phyloP scores from a whole-genome alignment of 2,797 vertebrate species.

The Poeciliopsis turneri region DNA sequence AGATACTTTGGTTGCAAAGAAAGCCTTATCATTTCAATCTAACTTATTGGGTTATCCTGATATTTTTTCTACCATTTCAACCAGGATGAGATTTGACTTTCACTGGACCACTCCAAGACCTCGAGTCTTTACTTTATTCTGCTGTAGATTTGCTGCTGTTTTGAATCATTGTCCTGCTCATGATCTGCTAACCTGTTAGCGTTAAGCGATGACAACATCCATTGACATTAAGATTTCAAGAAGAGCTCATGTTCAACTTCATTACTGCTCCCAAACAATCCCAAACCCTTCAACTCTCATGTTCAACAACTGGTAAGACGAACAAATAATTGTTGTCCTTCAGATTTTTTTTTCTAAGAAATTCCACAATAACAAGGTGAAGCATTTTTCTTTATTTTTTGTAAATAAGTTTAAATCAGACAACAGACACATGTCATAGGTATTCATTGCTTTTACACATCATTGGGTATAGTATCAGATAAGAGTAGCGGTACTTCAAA shows the following conservation, averaged over 20 bases:
- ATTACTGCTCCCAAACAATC: neutral
- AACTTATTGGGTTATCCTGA: neutral
- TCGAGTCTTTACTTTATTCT: neutral
- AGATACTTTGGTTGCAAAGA: neutral
- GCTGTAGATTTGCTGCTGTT: neutral
- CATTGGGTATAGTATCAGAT: neutral
- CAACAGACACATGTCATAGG: neutral
- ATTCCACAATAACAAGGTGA: neutral
- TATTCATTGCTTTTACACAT: neutral
- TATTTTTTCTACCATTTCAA: neutral
- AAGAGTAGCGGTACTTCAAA: neutral
- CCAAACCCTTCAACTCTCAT: neutral
- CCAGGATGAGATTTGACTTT: neutral
- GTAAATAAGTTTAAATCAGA: neutral
- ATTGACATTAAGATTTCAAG: neutral
- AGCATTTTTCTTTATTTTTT: neutral
- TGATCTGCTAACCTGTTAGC: neutral
- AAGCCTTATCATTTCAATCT: neutral
- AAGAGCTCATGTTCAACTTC: neutral
- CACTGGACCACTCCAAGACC: neutral
- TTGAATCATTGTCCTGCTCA: neutral
- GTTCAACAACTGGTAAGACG: neutral
- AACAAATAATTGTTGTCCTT: neutral
- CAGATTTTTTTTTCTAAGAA: neutral
- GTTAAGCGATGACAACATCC: neutral